Conservation (phyloP, 2,797 vertebrate species). For the Allobates femoralis region DNA sequence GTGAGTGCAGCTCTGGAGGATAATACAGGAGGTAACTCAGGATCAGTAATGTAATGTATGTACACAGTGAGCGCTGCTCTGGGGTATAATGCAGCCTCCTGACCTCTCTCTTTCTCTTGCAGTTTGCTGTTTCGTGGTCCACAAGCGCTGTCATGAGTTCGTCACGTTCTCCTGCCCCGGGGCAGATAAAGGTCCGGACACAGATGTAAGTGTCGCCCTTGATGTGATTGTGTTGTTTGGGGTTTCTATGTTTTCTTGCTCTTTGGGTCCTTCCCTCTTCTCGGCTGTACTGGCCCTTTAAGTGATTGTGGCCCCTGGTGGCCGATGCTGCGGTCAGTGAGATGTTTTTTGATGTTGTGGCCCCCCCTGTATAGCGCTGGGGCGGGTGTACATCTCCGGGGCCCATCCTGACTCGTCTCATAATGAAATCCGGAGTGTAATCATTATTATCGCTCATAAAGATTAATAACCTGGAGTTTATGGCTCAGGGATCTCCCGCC, state of each 20-base stretch:
- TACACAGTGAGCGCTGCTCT: neutral
- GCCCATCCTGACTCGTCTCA: too few species aligned
- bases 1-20: neutral
- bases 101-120: slow-evolving; percentile 61
- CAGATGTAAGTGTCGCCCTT: slow-evolving; percentile 86
- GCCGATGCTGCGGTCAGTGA: too few species aligned
- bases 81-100: neutral
- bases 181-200: slow-evolving; percentile 95
- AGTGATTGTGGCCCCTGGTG: too few species aligned
- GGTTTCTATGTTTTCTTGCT: neutral
- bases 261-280: neutral
- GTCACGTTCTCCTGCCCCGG: slow-evolving; percentile 95
- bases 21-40: neutral
- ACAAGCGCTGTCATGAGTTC: slow-evolving; percentile 98
- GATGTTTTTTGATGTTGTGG: too few species aligned
- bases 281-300: too few species aligned
- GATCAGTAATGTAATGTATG: too few species aligned
- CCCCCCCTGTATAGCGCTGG: too few species aligned
- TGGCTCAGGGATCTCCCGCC: slow-evolving; percentile 29
- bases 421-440: too few species aligned
- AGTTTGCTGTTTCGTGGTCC: slow-evolving; percentile 99
- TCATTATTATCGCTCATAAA: neutral
- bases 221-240: neutral
- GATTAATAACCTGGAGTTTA: slow-evolving; percentile 13
- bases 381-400: too few species aligned